These are phyloP conservation scores for Odontamblyopus lacepedii DNA, from an alignment of 2,797 vertebrate species.

Conservation along the genomic window DNA sequence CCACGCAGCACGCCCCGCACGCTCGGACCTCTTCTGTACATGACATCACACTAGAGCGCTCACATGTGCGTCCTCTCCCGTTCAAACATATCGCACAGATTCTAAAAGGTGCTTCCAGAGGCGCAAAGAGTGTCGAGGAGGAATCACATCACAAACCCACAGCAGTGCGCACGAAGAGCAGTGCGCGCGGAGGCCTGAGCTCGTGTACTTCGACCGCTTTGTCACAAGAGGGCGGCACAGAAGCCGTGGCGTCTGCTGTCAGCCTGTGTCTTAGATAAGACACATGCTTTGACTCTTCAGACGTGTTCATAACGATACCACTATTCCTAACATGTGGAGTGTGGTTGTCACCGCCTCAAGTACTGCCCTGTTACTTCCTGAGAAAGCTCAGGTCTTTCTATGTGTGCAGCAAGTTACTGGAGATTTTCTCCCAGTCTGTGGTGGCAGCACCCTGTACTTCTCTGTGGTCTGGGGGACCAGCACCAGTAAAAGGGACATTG, in stretches of 20 bases:
- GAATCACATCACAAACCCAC: background rate
- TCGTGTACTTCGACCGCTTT: background rate
- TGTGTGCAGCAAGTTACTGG: too few relatives aligned
- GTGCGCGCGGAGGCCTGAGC: background rate
- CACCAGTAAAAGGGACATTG: too few relatives aligned
- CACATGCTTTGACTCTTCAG: too few relatives aligned
- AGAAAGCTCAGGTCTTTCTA: too few relatives aligned
- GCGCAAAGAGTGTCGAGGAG: background rate
- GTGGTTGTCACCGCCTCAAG: too few relatives aligned
- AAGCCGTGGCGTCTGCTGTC: background rate
- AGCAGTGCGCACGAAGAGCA: background rate
- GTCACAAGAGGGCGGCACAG: background rate
- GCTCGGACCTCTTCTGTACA: background rate
- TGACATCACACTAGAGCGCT: background rate
- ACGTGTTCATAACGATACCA: too few relatives aligned
- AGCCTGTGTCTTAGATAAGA: too few relatives aligned
- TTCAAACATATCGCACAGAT: background rate
- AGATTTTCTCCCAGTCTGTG: too few relatives aligned
- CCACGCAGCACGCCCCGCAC: background rate
- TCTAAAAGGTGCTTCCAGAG: background rate
- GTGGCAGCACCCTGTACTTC: too few relatives aligned
- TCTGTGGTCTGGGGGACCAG: too few relatives aligned
- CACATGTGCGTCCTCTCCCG: background rate
- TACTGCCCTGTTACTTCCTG: too few relatives aligned
- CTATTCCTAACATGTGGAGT: too few relatives aligned